Base-by-base conservation (phyloP, 2,113 vertebrate genomes). In the Cariama cristata region DNA sequence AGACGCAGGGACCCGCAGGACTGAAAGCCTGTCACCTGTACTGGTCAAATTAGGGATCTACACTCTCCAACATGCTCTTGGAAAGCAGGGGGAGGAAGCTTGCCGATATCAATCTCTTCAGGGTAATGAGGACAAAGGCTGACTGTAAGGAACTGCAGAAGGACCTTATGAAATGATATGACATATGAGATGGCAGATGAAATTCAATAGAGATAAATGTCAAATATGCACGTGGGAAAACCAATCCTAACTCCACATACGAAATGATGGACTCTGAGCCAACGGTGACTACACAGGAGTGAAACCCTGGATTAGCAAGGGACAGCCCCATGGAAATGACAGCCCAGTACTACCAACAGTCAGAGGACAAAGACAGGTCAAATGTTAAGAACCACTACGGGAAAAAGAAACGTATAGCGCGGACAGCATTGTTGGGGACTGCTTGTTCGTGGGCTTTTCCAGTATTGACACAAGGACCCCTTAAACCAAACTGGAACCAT, bases 131-230 rank as follows among this genome's bases (percentile, higher is more conserved):
- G 89, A 96, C 56, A 84, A 96, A 91, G 73, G 64, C 86, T 81
- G 83, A 63, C 87, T 89, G 66, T 5, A 33, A 94, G 84, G 91
- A 95, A 75, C 91, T 85, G 87, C 87, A 93, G 66, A 89, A 96
- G 81, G 77, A 94, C 89, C 84, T 95, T 85, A 79, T 55, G 76
- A 94, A 95, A 93, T 63, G 50, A 59, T 80, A 64, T 40, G 89
- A 85, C 89, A 91, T 77, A 93, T 59, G 84, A 95, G 89, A 87
- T 60, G 66, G 87, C 84, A 94, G 91, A 79, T 40, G 49, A 97
- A 91, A 95, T 93, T 87, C 93, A 86, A 84, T 9, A 93, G 77
- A 94, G 93, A 97, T 85, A 93, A 97, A 90, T 94, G 95, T 96
- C 91, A 93, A 87, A 89, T 79, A 87, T 20, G 47, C 91, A 91